phyloP scores from a whole-genome alignment of 2,797 vertebrate species.

The Orestias chungarensis region DNA sequence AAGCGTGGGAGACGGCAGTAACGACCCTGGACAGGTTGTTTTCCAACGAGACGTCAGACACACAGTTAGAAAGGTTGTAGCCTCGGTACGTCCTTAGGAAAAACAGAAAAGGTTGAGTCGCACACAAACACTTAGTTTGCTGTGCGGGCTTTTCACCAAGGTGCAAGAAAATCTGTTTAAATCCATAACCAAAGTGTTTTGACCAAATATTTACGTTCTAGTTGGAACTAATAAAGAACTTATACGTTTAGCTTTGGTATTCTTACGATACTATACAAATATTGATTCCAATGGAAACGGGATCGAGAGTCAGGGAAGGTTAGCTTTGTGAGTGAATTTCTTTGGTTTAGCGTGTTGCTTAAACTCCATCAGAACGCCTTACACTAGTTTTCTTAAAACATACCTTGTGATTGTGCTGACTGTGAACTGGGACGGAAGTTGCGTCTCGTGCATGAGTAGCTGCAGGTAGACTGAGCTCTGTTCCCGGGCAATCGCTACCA shows the following conservation, averaged over 20 bases:
- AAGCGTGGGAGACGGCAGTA: conserved; percentile 87
- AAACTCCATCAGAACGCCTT: not conserved
- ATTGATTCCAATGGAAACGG: too few relatives aligned
- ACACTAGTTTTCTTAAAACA: not conserved
- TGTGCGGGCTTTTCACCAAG: too few relatives aligned
- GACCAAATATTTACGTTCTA: too few relatives aligned
- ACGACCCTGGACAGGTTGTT: conserved; percentile 95
- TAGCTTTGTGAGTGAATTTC: not conserved
- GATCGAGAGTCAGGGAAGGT: not conserved
- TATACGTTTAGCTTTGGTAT: too few relatives aligned
- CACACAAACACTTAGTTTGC: not conserved
- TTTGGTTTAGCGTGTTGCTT: not conserved
- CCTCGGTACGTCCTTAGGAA: conserved; percentile 90
- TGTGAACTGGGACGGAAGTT: conserved; percentile 91
- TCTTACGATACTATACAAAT: too few relatives aligned
- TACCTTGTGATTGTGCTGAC: conserved; percentile 95
- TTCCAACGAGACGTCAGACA: conserved; percentile 91
- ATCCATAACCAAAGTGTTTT: too few relatives aligned
- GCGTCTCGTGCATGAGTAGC: conserved; percentile 96
- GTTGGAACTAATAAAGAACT: too few relatives aligned
- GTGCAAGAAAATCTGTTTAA: too few relatives aligned
- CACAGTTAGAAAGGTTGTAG: conserved; percentile 84
- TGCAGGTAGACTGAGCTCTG: conserved; percentile 95
- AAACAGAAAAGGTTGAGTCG: not conserved
- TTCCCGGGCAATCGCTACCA: conserved; percentile 93